A percentile compares a stretch with the other conserved stretches of the same genome.
phyloP scores from a whole-genome alignment of 2,888 invertebrate species.

The Calameuta pallipes region DNA sequence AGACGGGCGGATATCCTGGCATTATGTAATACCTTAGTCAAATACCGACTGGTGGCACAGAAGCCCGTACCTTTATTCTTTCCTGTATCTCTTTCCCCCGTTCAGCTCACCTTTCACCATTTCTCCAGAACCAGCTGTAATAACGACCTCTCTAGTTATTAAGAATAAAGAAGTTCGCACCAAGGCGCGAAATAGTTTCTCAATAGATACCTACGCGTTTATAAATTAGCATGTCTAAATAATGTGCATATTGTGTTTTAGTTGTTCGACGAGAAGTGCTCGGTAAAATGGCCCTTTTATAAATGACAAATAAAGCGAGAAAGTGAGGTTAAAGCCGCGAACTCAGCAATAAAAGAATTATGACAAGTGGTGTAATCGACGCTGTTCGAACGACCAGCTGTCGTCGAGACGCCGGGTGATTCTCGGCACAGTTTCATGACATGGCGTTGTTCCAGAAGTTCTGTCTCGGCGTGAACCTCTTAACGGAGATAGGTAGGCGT shows the following conservation, averaged over 20 bases:
- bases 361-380: neutral
- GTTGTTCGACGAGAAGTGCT: neutral
- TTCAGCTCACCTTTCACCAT: neutral
- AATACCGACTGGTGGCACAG: neutral
- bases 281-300: neutral
- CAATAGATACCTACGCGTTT: neutral
- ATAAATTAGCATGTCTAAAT: neutral
- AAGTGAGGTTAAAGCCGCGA: neutral
- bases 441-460: neutral
- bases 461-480: neutral
- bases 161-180: neutral
- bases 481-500: neutral
- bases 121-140: neutral
- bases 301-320: neutral
- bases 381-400: neutral
- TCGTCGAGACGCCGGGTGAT: neutral
- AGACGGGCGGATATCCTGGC: slow-evolving; percentile 43
- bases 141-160: neutral
- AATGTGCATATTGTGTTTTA: neutral
- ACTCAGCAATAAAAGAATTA: neutral
- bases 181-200: neutral
- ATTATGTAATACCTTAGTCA: slow-evolving; percentile 28
- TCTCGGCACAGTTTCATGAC: neutral
- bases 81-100: neutral
- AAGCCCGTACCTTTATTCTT: neutral